These are phyloP conservation scores for Zygaena filipendulae DNA, from an alignment of 2,888 invertebrate species.

Conservation along the genomic window DNA sequence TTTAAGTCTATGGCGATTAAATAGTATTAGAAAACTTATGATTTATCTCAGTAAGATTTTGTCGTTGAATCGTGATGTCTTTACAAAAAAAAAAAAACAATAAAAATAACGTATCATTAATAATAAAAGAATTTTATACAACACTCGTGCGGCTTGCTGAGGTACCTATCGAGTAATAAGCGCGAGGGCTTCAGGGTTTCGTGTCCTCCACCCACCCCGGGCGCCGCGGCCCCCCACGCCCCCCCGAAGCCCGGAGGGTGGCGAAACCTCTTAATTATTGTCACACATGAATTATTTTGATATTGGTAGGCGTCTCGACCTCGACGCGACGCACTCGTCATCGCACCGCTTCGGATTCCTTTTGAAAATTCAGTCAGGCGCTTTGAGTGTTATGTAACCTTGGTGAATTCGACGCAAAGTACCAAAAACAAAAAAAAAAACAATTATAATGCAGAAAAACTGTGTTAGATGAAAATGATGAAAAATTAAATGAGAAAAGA, in stretches of 20 bases:
- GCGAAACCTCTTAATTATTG: constrained; percentile 54
- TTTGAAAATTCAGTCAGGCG: constrained; percentile 14
- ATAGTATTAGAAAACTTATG: no score
- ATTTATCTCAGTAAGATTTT: no score
- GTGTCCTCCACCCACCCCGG: constrained; percentile 5
- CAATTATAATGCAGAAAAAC: no score
- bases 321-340: constrained; percentile 20
- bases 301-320: constrained; percentile 31
- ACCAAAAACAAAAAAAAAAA: no score
- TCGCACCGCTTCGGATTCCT: constrained; percentile 21
- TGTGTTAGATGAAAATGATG: no score
- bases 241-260: constrained; percentile 29
- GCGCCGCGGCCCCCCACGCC: constrained; percentile 18
- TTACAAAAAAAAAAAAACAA: not conserved
- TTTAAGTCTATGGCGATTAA: no score
- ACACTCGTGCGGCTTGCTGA: constrained; percentile 7
- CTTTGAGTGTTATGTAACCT: constrained; percentile 12
- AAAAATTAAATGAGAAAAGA: no score
- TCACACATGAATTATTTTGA: constrained; percentile 62
- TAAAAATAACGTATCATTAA: no score
- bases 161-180: constrained; percentile 11
- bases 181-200: constrained; percentile 2
- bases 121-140: not conserved
- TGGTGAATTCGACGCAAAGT: no score
- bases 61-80: no score